Base-by-base conservation (phyloP, 2,113 vertebrate genomes). In the Glaucomys volans region DNA sequence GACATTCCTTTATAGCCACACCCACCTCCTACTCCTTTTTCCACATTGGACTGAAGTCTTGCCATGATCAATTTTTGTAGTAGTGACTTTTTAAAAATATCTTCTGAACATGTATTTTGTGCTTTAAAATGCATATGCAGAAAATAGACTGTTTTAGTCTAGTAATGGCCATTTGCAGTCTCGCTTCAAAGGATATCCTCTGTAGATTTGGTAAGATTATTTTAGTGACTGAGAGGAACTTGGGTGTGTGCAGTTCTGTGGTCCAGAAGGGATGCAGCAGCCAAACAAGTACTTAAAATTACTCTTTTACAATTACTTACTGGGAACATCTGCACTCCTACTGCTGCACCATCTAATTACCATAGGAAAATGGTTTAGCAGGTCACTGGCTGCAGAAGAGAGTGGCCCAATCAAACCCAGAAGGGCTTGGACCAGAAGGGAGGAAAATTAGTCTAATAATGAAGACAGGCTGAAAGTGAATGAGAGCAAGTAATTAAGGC, bases 391-490 rank as follows among this genome's bases (percentile, higher is more conserved):
- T 96, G 47, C 35, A 89, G 89, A 89, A 94, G 32, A 59, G 69
- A 91, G 28, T 42, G 95, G 42, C 42, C 22, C 88, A 66, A 32
- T 86, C 74, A 91, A 87, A 80, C 37, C 10, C 79, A 94, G 76
- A 64, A 89, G 87, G 11, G 40, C 90, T 40, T 69, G 35, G 89
- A 97, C 79, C 40, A 59, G 96, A 83, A 76, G 26, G 28, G 90
- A 89, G 24, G 79, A 69, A 77, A 71, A 59, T 95, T 47, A 64
- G 92, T 92, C 96, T 97, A 44, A 52, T 98, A 96, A 98, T 0
- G 75, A 93, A 87, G 52, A 88, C 17, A 74, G 57, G 1, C 93
- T 81, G 24, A 90, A 62, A 74, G 24, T 83, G n/a, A 89, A 67
- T 76, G 64, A 95, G 62, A 86, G 14, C 35, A 79, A 81, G 20